phyloP scores from a whole-genome alignment of 1,140 invertebrate species.

The Atta texana region DNA sequence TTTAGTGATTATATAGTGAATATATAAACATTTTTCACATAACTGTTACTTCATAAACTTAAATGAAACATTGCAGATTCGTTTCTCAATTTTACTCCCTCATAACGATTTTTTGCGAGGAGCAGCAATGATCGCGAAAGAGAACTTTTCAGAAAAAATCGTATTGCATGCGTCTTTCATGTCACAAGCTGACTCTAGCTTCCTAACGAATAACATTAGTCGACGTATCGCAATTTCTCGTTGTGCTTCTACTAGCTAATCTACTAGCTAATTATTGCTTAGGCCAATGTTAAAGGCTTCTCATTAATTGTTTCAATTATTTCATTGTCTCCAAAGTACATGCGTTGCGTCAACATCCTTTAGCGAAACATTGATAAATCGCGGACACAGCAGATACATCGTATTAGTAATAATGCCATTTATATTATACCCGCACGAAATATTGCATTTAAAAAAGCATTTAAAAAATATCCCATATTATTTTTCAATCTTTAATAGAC shows the following conservation, averaged over 20 bases:
- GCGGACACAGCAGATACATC: not conserved
- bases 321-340: constrained; percentile 43
- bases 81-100: constrained; percentile 3
- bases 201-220: constrained; percentile 69
- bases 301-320: constrained; percentile 58
- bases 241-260: constrained; percentile 46
- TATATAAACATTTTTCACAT: not conserved
- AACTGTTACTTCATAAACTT: not conserved
- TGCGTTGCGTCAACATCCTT: constrained; percentile 44
- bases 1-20: too few species aligned
- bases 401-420: not conserved
- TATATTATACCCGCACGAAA: not conserved
- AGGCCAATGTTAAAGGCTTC: constrained; percentile 61
- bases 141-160: constrained; percentile 44
- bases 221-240: constrained; percentile 53
- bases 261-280: constrained; percentile 39
- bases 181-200: not conserved
- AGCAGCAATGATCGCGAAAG: not conserved
- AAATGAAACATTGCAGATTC: not conserved
- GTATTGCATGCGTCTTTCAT: not conserved
- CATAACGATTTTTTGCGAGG: not conserved
- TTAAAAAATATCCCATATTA: too few species aligned
- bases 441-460: not conserved
- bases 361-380: constrained; percentile 60
- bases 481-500: too few species aligned